A percentile compares a stretch with the other conserved stretches of the same genome.
These are phyloP conservation scores for Eutolmus rufibarbis DNA, from an alignment of 2,888 invertebrate species.

Conservation along the genomic window DNA sequence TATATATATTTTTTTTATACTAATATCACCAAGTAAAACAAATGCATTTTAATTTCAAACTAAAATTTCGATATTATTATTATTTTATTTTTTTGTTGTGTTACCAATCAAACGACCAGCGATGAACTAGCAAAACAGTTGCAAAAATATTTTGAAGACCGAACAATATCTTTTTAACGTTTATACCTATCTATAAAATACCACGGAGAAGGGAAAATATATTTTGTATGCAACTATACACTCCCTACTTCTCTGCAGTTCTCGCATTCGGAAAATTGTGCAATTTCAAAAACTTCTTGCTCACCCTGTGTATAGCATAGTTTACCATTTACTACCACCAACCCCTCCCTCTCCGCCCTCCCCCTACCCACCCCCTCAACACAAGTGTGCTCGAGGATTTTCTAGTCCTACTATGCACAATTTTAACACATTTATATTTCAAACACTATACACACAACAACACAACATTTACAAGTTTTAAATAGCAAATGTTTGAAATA, in stretches of 20 bases:
- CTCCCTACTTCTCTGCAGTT: neutral
- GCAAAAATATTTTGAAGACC: constrained; percentile 36
- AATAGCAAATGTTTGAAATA: constrained; percentile 10
- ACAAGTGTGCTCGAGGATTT: too few species aligned
- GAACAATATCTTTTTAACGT: neutral
- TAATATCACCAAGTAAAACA: too few species aligned
- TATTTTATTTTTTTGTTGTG: constrained; percentile 23
- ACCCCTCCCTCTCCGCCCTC: too few species aligned
- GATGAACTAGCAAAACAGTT: constrained; percentile 41
- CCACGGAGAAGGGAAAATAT: neutral
- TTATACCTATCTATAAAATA: neutral
- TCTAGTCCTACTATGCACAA: neutral
- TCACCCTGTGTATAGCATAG: neutral
- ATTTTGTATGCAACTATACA: neutral
- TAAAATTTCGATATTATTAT: neutral
- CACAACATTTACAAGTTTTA: constrained; percentile 33
- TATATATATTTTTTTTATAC: too few species aligned
- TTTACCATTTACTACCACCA: neutral
- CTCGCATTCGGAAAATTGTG: neutral
- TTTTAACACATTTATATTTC: constrained; percentile 18
- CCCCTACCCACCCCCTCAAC: neutral
- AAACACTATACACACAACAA: constrained; percentile 33
- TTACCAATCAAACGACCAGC: constrained; percentile 40
- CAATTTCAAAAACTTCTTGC: neutral
- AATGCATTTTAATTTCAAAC: too few species aligned